Conservation (phyloP, 2,113 vertebrate genomes). For the Chrysemys picta region DNA sequence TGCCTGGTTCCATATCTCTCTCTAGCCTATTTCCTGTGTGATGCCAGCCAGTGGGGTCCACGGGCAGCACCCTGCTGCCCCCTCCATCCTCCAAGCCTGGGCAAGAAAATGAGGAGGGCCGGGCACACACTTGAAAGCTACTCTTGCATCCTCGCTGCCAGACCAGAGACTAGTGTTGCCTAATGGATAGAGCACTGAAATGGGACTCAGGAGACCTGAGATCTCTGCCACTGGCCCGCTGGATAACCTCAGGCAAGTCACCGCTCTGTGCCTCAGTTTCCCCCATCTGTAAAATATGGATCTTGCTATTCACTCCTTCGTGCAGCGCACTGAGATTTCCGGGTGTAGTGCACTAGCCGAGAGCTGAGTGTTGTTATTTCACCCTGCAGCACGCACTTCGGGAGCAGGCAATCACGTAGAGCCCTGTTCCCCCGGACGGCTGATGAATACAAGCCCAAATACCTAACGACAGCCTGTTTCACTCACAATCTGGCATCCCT, state of each 20-base stretch:
- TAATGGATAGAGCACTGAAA: neutral
- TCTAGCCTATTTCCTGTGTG: neutral
- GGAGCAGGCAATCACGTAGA: neutral
- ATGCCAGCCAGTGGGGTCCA: neutral
- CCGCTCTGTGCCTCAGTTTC: neutral
- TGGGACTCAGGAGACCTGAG: neutral
- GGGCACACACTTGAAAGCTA: neutral
- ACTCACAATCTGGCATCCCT: neutral
- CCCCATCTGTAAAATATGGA: too few relatives aligned
- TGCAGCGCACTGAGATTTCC: too few relatives aligned
- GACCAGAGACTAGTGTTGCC: neutral
- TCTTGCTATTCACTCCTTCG: neutral
- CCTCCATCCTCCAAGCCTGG: neutral
- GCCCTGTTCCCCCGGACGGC: neutral
- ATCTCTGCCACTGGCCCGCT: neutral
- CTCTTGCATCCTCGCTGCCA: neutral
- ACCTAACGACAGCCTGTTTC: neutral
- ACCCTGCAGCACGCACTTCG: neutral
- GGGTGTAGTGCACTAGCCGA: too few relatives aligned
- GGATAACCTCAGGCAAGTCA: too few relatives aligned
- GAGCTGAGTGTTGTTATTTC: neutral
- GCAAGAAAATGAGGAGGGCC: neutral
- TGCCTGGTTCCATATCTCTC: neutral
- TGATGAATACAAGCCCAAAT: neutral
- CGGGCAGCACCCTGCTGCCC: neutral